A percentile compares a stretch with the other conserved stretches of the same genome.
phyloP scores from a whole-genome alignment of 1,140 invertebrate genomes.

The Portunus trituberculatus region DNA sequence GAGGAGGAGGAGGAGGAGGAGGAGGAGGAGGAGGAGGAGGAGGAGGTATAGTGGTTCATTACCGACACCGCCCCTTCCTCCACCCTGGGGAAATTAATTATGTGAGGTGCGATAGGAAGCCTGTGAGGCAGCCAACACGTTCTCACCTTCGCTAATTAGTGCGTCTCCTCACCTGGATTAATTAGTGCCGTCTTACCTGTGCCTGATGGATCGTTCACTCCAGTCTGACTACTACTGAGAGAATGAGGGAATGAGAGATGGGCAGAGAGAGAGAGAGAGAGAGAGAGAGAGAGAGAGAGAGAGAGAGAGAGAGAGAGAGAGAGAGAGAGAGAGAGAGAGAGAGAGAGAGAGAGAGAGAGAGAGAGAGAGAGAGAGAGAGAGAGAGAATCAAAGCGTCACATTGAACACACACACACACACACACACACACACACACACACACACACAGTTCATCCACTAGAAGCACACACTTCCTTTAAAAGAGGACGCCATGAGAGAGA shows the following conservation, averaged over 20 bases:
- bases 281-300: slow-evolving; percentile 56
- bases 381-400: too few relatives aligned
- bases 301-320: background rate
- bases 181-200: slow-evolving; percentile 1
- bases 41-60: background rate
- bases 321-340: too few relatives aligned
- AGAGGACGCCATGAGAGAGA: too few relatives aligned
- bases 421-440: too few relatives aligned
- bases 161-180: background rate
- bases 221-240: background rate
- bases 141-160: background rate
- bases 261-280: slow-evolving; percentile 50
- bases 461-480: too few relatives aligned
- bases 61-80: background rate
- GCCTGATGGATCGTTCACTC: background rate
- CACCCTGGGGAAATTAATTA: background rate
- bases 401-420: too few relatives aligned
- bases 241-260: slow-evolving; percentile 47
- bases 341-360: too few relatives aligned
- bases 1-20: background rate
- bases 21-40: background rate
- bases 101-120: background rate
- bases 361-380: too few relatives aligned
- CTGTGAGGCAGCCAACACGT: background rate
- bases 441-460: too few relatives aligned